Evolutionary conservation across 2,888 invertebrate genomes (phyloP).

Genomic region (Harpagoxenus sublaevis): DNA sequence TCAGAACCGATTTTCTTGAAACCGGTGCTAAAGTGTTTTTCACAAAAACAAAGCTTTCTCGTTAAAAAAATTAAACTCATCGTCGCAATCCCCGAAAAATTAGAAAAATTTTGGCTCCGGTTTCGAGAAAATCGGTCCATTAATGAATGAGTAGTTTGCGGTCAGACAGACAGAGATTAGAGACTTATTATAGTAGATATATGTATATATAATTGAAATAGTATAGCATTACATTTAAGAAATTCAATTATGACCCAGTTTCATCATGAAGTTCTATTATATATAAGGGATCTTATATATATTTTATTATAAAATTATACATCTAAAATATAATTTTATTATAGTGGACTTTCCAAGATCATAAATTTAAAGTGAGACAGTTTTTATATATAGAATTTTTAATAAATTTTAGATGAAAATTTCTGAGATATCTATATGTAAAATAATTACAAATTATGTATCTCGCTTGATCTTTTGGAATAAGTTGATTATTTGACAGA

Average conservation of each 20-base stretch:
- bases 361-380: neutral
- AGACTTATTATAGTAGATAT: no score
- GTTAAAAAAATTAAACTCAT: no score
- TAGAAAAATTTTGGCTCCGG: no score
- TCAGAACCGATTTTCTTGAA: no score
- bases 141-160: no score
- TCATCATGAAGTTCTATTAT: neutral
- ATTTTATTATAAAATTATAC: conserved; percentile 6
- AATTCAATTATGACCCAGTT: conserved; percentile 5
- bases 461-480: neutral
- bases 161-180: no score
- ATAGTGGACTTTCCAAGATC: neutral
- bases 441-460: neutral
- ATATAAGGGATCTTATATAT: neutral
- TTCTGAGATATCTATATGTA: neutral
- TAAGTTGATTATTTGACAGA: neutral
- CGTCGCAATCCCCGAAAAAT: no score
- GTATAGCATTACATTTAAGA: neutral
- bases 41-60: no score
- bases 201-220: neutral
- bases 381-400: neutral
- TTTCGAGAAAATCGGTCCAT: no score
- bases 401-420: neutral
- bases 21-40: no score
- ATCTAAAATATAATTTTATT: conserved; percentile 4